phyloP scores from a whole-genome alignment of 2,888 invertebrate genomes.

The Lampropteryx suffumata region DNA sequence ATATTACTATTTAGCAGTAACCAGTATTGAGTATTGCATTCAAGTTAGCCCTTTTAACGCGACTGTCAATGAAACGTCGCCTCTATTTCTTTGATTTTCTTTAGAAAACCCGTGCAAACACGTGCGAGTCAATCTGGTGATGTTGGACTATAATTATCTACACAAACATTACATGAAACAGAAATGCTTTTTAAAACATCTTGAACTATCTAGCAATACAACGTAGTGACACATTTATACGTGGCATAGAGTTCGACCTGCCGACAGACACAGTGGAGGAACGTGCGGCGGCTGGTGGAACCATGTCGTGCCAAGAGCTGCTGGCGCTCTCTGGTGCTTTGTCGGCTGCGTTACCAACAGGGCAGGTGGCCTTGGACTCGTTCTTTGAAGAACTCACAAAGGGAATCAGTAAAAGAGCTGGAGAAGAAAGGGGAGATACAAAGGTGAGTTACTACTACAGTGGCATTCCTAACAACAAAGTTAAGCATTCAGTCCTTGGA shows the following conservation, averaged over 20 bases:
- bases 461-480: no score
- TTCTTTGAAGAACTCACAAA: constrained; percentile 92
- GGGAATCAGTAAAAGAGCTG: constrained; percentile 83
- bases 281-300: constrained; percentile 77
- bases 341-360: constrained; percentile 94
- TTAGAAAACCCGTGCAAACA: no score
- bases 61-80: no score
- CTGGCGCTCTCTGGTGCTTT: constrained; percentile 96
- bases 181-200: constrained; percentile 37
- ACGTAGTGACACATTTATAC: constrained; percentile 52
- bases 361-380: constrained; percentile 91
- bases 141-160: no score
- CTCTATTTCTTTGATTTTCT: no score
- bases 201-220: constrained; percentile 14
- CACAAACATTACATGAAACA: constrained; percentile 6
- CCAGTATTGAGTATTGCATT: no score
- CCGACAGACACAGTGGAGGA: constrained; percentile 74
- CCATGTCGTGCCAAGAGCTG: constrained; percentile 94
- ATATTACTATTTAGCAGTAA: no score
- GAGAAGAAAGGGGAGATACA: constrained; percentile 69
- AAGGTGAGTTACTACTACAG: constrained; percentile 52
- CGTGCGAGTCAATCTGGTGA: no score
- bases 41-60: no score
- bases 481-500: no score
- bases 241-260: constrained; percentile 77